These are phyloP conservation scores for Eledona agricola DNA, from an alignment of 2,888 invertebrate genomes.

Conservation along the genomic window DNA sequence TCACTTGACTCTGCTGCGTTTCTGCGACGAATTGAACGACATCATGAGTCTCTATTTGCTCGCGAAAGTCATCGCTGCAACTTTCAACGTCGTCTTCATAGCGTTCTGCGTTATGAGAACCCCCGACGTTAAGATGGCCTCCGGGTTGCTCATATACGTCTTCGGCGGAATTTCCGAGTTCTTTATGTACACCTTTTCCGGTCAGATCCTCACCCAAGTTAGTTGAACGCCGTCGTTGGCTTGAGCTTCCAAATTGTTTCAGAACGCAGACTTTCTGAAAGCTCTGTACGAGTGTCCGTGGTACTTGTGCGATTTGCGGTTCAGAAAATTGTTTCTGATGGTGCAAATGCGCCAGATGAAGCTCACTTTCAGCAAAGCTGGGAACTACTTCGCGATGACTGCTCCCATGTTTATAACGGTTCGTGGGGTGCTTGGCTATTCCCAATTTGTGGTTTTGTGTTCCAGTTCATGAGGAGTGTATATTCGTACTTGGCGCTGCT, in stretches of 20 bases:
- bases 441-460: constrained; percentile 2
- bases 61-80: neutral
- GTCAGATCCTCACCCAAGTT: no score
- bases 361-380: constrained; percentile 2
- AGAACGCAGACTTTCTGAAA: constrained; percentile 10
- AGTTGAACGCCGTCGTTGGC: no score
- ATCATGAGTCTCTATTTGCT: constrained; percentile 8
- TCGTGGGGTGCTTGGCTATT: no score
- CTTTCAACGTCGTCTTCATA: constrained; percentile 1
- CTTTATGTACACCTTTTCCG: no score
- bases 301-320: constrained; percentile 15
- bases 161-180: no score
- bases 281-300: constrained; percentile 13
- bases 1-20: constrained; percentile 7
- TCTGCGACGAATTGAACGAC: constrained; percentile 14
- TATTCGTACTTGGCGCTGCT: constrained; percentile 8
- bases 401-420: constrained; percentile 11
- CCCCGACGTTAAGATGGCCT: no score
- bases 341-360: constrained; percentile 1
- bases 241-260: neutral
- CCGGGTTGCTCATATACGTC: no score
- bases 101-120: no score
- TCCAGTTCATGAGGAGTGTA: constrained; percentile 2
- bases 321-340: constrained; percentile 8
- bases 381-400: constrained; percentile 7